phyloP scores from a whole-genome alignment of 2,888 invertebrate genomes.

The Mesorhabditis sp. region DNA sequence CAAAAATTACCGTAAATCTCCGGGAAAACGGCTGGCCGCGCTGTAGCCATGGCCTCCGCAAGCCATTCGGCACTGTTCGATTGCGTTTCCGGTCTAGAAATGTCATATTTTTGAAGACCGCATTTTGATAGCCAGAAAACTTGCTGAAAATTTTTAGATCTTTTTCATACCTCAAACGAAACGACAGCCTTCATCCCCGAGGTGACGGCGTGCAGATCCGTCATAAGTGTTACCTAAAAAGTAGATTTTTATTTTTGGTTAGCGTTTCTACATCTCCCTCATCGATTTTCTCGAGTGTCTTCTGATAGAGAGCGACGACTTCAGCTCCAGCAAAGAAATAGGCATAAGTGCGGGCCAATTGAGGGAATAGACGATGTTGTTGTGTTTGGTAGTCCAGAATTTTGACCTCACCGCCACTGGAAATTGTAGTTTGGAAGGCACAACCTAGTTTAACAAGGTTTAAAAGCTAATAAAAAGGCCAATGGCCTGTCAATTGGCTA shows the following conservation, averaged over 20 bases:
- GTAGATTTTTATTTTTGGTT: too few relatives aligned
- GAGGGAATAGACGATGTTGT: constrained; percentile 83
- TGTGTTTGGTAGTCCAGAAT: constrained; percentile 90
- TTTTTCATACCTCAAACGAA: constrained; percentile 66
- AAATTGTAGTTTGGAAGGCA: constrained; percentile 15
- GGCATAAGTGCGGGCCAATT: constrained; percentile 73
- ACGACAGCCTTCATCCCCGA: constrained; percentile 87
- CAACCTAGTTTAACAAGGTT: too few relatives aligned
- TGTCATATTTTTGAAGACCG: background rate
- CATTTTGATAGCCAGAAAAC: background rate
- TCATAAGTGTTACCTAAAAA: constrained; percentile 37
- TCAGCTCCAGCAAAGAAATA: constrained; percentile 66
- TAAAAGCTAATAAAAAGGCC: too few relatives aligned
- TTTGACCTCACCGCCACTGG: constrained; percentile 79
- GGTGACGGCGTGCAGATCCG: constrained; percentile 81
- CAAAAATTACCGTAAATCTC: constrained; percentile 25
- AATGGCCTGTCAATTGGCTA: background rate
- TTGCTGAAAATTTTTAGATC: constrained; percentile 57
- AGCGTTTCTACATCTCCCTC: constrained; percentile 22
- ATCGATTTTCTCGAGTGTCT: constrained; percentile 19
- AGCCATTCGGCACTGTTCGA: constrained; percentile 70
- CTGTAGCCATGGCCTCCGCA: constrained; percentile 92
- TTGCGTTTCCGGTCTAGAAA: background rate
- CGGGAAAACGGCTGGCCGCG: constrained; percentile 60
- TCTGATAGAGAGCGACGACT: constrained; percentile 21